These are phyloP conservation scores for Cerastis leucographa DNA, from an alignment of 2,888 invertebrate species.

Conservation along the genomic window DNA sequence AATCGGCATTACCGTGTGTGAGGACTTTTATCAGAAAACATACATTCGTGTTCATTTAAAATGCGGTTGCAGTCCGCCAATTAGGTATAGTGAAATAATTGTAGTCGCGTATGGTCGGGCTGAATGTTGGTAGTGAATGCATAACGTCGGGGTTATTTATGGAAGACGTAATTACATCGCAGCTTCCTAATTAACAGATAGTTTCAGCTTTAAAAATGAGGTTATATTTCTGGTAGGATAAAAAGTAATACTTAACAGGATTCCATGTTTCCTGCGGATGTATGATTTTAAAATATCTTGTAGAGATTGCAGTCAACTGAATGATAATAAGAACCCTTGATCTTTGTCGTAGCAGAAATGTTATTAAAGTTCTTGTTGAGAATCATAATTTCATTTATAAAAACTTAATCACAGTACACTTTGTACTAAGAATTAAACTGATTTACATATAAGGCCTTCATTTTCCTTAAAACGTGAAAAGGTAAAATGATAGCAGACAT, in stretches of 20 bases:
- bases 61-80: conserved; percentile 68
- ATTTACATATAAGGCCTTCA: neutral
- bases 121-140: conserved; percentile 55
- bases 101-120: conserved; percentile 44
- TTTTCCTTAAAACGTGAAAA: conserved; percentile 9
- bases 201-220: conserved; percentile 52
- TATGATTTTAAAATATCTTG: conserved; percentile 18
- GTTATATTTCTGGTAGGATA: conserved; percentile 37
- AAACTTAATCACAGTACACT: neutral
- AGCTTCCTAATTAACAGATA: conserved; percentile 61
- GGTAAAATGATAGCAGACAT: conserved; percentile 8
- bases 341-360: neutral
- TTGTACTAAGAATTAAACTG: neutral
- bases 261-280: neutral
- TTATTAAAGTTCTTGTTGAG: neutral
- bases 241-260: conserved; percentile 10
- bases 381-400: neutral
- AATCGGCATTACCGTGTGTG: conserved; percentile 33
- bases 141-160: conserved; percentile 53
- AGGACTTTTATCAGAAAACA: conserved; percentile 67
- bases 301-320: neutral
- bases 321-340: neutral
- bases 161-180: conserved; percentile 56
- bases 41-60: conserved; percentile 68
- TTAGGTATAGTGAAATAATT: conserved; percentile 67